Conservation (phyloP, 2,113 vertebrate species). For the Muntiacus reevesi region DNA sequence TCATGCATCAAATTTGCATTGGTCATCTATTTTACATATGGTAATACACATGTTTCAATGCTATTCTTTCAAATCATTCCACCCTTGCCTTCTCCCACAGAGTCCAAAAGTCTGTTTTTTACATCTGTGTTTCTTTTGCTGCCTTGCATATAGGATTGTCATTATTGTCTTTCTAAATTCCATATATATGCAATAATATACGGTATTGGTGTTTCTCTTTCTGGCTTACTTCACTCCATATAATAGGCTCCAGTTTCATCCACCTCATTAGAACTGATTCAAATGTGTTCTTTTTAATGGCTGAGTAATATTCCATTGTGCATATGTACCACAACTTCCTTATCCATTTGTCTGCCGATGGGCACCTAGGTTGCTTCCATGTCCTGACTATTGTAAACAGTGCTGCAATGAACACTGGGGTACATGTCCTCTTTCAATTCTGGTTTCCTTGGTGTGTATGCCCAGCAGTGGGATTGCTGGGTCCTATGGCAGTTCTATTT, state of each 20-base stretch:
- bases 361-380: neutral
- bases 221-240: neutral
- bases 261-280: neutral
- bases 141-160: neutral
- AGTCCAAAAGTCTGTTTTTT: neutral
- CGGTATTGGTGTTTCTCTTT: neutral
- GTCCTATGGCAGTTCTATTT: neutral
- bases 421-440: neutral
- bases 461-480: neutral
- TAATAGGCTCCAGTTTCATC: neutral
- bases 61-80: neutral
- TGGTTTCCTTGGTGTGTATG: neutral
- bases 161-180: neutral
- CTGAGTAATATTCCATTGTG: neutral
- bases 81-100: neutral
- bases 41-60: neutral
- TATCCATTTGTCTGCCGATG: rapidly evolving
- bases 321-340: neutral
- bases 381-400: neutral
- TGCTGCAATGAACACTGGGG: neutral
- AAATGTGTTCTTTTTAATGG: neutral
- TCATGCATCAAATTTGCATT: neutral
- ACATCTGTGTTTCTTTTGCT: neutral
- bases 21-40: neutral
- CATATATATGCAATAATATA: neutral